Conservation (phyloP, 1,140 invertebrate species). For the Caenorhabditis remanei region DNA sequence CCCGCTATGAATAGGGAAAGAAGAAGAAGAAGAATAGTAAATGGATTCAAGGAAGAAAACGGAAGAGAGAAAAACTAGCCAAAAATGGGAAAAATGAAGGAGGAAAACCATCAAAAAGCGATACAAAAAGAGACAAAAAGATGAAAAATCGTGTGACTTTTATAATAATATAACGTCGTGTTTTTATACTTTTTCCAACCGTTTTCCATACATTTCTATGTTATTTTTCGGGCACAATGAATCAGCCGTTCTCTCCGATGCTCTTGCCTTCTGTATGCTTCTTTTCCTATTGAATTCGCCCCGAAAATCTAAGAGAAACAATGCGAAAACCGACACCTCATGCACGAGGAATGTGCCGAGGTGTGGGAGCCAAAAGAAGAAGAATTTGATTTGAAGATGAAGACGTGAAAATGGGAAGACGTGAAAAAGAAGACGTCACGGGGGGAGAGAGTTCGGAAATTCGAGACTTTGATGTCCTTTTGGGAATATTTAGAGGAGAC, state of each 20-base stretch:
- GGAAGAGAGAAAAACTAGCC: background rate
- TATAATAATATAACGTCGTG: background rate
- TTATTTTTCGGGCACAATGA: background rate
- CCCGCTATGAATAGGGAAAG: constrained; percentile 15
- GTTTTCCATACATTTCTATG: background rate
- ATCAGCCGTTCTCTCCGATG: background rate
- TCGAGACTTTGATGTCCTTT: background rate
- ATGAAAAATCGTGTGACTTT: constrained; percentile 17
- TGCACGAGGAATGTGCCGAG: constrained; percentile 47
- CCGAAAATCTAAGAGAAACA: background rate
- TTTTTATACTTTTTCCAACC: background rate
- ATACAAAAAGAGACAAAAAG: background rate
- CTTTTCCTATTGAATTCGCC: background rate
- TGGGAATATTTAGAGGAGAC: background rate
- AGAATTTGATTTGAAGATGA: background rate
- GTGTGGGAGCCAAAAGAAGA: constrained; percentile 14
- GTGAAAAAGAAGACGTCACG: constrained; percentile 4
- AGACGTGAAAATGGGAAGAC: background rate
- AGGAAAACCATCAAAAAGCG: no score
- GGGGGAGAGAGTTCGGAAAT: background rate
- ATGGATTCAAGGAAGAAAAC: background rate
- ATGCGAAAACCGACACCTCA: constrained; percentile 50
- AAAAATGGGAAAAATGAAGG: background rate
- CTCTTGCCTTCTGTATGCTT: constrained; percentile 38
- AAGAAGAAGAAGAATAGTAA: background rate